Percentiles rank a stretch among this genome's conserved stretches.
Conservation (phyloP, 1,140 invertebrate genomes). For the Brachionus paranguensis region DNA sequence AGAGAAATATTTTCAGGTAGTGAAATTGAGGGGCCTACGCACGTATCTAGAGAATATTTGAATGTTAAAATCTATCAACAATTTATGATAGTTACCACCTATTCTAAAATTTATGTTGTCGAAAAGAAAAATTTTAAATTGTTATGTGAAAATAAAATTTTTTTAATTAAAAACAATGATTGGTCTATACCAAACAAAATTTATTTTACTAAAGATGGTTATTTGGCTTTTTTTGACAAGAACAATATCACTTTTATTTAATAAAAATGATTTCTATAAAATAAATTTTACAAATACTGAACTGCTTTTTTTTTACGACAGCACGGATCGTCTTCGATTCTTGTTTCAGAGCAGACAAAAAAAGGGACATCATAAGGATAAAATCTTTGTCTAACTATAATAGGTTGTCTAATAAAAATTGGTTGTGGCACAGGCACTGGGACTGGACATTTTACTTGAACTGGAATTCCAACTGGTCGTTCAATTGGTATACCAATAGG, state of each 20-base stretch:
- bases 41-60: neutral
- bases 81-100: slow-evolving; percentile 3
- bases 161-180: neutral
- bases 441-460: neutral
- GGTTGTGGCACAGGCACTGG: slow-evolving; percentile 10
- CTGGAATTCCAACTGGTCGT: neutral
- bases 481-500: neutral
- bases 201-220: neutral
- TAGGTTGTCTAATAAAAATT: neutral
- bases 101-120: neutral
- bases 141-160: neutral
- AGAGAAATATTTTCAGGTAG: neutral
- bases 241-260: slow-evolving; percentile 7
- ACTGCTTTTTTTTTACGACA: neutral
- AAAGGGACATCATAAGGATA: neutral
- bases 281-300: neutral
- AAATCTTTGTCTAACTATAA: neutral
- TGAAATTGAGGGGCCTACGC: neutral
- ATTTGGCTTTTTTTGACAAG: slow-evolving; percentile 2
- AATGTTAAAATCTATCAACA: neutral
- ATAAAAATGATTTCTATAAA: neutral
- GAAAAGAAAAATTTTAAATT: neutral
- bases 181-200: neutral
- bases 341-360: neutral
- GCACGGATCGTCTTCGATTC: neutral